A percentile compares a stretch with the other conserved stretches of the same genome.
Evolutionary conservation across 2,113 vertebrate genomes (phyloP).

Genomic region (Callithrix jacchus): DNA sequence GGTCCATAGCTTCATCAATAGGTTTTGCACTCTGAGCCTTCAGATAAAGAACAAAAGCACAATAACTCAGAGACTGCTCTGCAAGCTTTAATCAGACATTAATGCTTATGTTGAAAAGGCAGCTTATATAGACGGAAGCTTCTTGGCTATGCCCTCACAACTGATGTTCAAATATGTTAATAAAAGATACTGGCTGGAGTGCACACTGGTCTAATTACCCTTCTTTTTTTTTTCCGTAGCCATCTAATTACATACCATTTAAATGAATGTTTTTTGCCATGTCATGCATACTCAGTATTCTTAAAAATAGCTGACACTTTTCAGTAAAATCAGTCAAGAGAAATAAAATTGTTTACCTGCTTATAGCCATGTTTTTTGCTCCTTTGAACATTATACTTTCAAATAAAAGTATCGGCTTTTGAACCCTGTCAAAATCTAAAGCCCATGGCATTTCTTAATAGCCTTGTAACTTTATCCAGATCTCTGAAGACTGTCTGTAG

Average conservation of each 20-base stretch:
- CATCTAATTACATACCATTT: not conserved
- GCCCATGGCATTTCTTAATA: slow-evolving; percentile 48
- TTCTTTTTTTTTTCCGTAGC: not conserved
- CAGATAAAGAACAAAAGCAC: slow-evolving; percentile 8
- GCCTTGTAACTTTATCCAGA: slow-evolving; percentile 38
- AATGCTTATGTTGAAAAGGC: not conserved
- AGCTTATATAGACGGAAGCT: not conserved
- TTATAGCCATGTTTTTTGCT: not conserved
- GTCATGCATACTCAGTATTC: not conserved
- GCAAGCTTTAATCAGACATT: not conserved
- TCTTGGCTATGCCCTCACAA: not conserved
- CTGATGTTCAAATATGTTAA: not conserved
- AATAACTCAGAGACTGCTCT: not conserved
- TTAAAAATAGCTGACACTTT: slow-evolving; percentile 6
- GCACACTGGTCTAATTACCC: not conserved
- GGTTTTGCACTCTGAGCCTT: not conserved
- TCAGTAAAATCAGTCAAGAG: not conserved
- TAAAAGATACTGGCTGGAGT: not conserved
- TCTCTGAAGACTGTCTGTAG: slow-evolving; percentile 27
- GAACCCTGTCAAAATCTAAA: slow-evolving; percentile 58
- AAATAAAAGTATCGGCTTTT: slow-evolving; percentile 53
- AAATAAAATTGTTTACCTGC: slow-evolving; percentile 55
- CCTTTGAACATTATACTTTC: slow-evolving; percentile 56
- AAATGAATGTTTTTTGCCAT: slow-evolving; percentile 6
- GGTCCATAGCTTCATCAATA: not conserved